Evolutionary conservation across 2,888 invertebrate genomes (phyloP).

Genomic region (Pasiphila rectangulata): DNA sequence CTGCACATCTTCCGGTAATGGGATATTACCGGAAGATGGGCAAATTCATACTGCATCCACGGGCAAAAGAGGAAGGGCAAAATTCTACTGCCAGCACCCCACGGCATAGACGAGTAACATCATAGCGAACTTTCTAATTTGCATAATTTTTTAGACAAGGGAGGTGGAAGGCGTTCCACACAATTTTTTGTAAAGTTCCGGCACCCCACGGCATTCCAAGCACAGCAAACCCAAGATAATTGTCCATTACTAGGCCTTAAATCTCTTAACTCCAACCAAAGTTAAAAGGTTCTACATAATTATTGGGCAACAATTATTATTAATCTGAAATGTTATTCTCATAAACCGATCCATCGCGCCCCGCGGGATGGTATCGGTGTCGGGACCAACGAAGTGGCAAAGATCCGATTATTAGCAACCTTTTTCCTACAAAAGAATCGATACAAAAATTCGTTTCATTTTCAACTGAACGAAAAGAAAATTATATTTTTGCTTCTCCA

Average conservation of each 20-base stretch:
- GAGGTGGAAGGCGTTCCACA: too few species aligned
- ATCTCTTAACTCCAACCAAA: background rate
- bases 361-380: constrained; percentile 21
- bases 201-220: too few species aligned
- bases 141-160: too few species aligned
- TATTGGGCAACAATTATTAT: constrained; percentile 17
- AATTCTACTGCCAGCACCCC: too few species aligned
- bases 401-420: constrained; percentile 25
- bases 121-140: too few species aligned
- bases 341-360: constrained; percentile 21
- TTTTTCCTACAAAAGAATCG: constrained; percentile 18
- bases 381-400: constrained; percentile 20
- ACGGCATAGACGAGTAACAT: too few species aligned
- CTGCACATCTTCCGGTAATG: too few species aligned
- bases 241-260: background rate
- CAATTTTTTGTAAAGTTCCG: too few species aligned
- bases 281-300: constrained; percentile 9
- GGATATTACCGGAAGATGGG: too few species aligned
- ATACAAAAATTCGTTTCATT: constrained; percentile 14
- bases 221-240: too few species aligned
- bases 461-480: constrained; percentile 4
- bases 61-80: too few species aligned
- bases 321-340: constrained; percentile 18
- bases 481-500: background rate
- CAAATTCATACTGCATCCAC: too few species aligned